Percentiles rank a stretch among this genome's conserved stretches.
Conservation (phyloP, 2,888 invertebrate species). For the Limnephilus marmoratus region DNA sequence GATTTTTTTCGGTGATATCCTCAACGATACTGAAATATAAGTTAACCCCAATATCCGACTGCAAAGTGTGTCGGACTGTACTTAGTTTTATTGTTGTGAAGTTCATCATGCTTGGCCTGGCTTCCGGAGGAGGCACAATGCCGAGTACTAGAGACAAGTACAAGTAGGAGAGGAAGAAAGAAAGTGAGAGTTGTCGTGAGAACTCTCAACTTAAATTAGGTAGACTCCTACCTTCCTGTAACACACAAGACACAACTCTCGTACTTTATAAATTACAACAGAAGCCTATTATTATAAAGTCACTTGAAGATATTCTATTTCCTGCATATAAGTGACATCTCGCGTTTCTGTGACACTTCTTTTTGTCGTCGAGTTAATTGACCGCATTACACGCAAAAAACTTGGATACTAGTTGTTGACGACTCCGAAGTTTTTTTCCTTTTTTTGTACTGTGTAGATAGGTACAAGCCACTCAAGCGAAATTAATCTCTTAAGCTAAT, state of each 20-base stretch:
- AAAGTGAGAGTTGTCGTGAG: not conserved
- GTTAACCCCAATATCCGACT: not conserved
- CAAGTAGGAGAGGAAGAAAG: not conserved
- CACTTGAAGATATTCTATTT: not conserved
- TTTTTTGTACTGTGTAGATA: not conserved
- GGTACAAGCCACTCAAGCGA: too few species aligned
- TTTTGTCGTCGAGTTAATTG: not conserved
- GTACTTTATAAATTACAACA: not conserved
- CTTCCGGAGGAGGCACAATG: not conserved
- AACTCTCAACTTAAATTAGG: not conserved
- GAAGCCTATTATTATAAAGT: not conserved
- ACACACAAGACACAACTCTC: not conserved
- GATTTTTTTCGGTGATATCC: too few species aligned
- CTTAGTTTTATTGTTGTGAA: not conserved
- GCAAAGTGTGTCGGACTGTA: not conserved
- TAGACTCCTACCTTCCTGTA: not conserved
- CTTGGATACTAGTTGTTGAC: not conserved
- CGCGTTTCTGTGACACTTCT: not conserved
- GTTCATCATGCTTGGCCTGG: not conserved
- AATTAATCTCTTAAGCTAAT: too few species aligned
- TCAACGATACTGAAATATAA: not conserved
- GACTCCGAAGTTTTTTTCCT: not conserved
- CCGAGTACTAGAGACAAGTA: not conserved
- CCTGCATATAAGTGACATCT: not conserved
- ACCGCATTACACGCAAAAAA: not conserved